Evolutionary conservation across 2,797 vertebrate genomes (phyloP).

Genomic region (Zenarchopterus dispar): DNA sequence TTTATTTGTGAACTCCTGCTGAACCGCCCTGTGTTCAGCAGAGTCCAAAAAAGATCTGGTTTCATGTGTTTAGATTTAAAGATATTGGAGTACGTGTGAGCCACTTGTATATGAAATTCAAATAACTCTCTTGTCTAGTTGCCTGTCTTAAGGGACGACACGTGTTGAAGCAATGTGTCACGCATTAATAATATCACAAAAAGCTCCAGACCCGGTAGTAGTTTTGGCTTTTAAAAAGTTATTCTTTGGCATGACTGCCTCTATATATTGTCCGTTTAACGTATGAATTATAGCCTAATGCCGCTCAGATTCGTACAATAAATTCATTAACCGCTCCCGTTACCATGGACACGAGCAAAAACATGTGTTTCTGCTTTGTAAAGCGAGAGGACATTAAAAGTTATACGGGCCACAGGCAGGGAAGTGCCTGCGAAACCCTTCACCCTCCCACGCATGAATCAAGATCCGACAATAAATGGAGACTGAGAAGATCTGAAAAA

Average conservation of each 20-base stretch:
- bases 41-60: constrained; percentile 46
- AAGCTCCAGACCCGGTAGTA: constrained; percentile 18
- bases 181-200: constrained; percentile 4
- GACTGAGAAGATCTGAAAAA: not conserved
- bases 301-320: constrained; percentile 12
- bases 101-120: constrained; percentile 37
- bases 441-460: too few relatives aligned
- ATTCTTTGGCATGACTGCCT: not conserved
- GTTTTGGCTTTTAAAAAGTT: constrained; percentile 27
- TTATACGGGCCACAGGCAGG: too few relatives aligned
- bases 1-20: constrained; percentile 39
- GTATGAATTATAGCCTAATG: not conserved
- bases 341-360: not conserved
- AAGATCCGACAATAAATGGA: too few relatives aligned
- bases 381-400: too few relatives aligned
- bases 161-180: constrained; percentile 41
- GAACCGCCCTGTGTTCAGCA: constrained; percentile 29
- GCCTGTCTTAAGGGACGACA: constrained; percentile 13
- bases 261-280: not conserved
- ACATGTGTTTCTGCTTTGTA: too few relatives aligned
- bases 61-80: constrained; percentile 43
- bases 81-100: constrained; percentile 22
- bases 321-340: constrained; percentile 6
- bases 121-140: constrained; percentile 9
- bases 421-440: too few relatives aligned